A percentile compares a stretch with the other conserved stretches of the same genome.
These are phyloP conservation scores for Prosopocoilus inquinatus DNA, from an alignment of 2,888 invertebrate genomes.

Conservation along the genomic window DNA sequence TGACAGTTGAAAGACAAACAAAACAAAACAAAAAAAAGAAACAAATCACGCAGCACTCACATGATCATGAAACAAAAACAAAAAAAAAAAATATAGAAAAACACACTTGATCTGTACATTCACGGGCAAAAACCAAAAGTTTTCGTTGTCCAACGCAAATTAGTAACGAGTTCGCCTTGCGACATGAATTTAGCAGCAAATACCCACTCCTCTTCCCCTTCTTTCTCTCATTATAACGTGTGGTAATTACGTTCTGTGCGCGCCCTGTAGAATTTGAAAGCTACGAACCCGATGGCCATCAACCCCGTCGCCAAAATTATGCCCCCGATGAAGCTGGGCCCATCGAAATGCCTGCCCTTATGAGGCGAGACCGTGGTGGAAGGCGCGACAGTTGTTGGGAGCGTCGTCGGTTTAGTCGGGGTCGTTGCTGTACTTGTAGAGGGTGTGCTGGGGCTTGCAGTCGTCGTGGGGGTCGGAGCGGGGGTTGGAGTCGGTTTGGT, in stretches of 20 bases:
- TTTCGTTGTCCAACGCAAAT: too few species aligned
- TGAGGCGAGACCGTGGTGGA: constrained; percentile 27
- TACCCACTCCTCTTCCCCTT: neutral
- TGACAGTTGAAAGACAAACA: neutral
- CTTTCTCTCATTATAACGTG: constrained; percentile 65
- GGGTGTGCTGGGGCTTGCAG: constrained; percentile 17
- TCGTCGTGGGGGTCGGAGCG: constrained; percentile 17
- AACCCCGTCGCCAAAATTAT: constrained; percentile 78
- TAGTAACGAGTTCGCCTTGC: too few species aligned
- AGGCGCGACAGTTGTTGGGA: constrained; percentile 28
- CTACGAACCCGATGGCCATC: constrained; percentile 77
- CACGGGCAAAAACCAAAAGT: neutral
- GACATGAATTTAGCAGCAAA: too few species aligned
- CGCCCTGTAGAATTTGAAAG: constrained; percentile 85
- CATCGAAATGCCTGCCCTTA: constrained; percentile 62
- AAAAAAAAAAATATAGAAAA: neutral
- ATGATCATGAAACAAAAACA: neutral
- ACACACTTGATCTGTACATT: too few species aligned
- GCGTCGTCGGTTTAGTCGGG: constrained; percentile 29
- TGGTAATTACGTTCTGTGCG: constrained; percentile 85
- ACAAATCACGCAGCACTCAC: neutral
- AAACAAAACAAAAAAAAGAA: neutral
- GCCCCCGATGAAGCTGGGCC: constrained; percentile 79
- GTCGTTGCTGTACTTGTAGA: constrained; percentile 22
- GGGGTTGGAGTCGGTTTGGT: constrained; percentile 23